Conservation (phyloP, 2,888 invertebrate genomes). For the Sinelater perroti region DNA sequence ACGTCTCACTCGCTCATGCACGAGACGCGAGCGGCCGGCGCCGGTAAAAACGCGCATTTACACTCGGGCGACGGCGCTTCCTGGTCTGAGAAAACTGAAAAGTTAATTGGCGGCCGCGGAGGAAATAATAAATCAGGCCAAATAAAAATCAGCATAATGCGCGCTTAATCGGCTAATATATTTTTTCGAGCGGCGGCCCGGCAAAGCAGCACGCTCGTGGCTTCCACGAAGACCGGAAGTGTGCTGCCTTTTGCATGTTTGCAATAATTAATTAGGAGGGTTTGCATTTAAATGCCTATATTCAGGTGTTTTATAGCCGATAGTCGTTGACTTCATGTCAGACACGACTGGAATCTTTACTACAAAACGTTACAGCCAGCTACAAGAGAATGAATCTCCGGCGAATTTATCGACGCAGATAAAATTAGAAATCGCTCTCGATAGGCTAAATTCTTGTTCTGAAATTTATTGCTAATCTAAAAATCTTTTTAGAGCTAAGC, state of each 20-base stretch:
- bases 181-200: not conserved
- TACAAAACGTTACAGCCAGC: not conserved
- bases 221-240: slow-evolving; percentile 4
- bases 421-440: not conserved
- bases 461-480: too few relatives aligned
- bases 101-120: not conserved
- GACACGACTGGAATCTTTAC: not conserved
- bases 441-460: not conserved
- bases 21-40: not conserved
- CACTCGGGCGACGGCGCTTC: too few relatives aligned
- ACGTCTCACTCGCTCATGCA: not conserved
- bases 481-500: too few relatives aligned
- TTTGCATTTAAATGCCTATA: slow-evolving; percentile 14
- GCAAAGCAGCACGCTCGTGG: not conserved
- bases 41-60: too few relatives aligned
- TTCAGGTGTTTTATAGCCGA: slow-evolving; percentile 7
- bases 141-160: not conserved
- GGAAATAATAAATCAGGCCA: slow-evolving; percentile 3
- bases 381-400: not conserved
- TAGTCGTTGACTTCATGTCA: not conserved
- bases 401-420: not conserved
- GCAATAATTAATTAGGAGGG: slow-evolving; percentile 13
- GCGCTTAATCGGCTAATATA: not conserved
- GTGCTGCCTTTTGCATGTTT: slow-evolving; percentile 1
- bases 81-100: not conserved